Base-by-base conservation (phyloP, 92 coral and sea anemone species). In the Epizoanthus scotinus region DNA sequence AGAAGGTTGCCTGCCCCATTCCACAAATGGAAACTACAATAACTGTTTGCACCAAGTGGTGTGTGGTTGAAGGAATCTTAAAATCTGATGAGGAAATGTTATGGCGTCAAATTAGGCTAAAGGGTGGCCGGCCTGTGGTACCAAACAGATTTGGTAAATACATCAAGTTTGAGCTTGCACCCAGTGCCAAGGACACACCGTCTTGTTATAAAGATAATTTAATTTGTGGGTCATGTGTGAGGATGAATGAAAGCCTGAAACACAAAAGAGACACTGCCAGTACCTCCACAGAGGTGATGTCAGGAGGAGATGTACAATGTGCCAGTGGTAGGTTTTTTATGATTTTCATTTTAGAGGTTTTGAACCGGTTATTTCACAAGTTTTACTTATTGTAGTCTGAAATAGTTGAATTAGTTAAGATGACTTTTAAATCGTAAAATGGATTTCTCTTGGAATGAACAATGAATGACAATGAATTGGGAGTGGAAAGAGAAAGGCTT, bases 121-220 rank as follows among this genome's bases (percentile, higher is more conserved):
- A 84, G 56, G 97, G 98, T 29, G 98, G 98, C 12, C 81, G 90
- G 26, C 92, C 97, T 25, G 88, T 93, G 59, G 86, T 95, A 24
- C 89, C 94, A 24, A 94, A 95, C 85, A 85, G 93, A 40, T 93
- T 88, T 85, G 98, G 97, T 50, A 92, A 85, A 67, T 82, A 86
- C 42, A 86, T 92, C 26, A 78, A 75, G n/a, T 95, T 95, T 70
- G 84, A 88, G 0, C 82, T 95, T 77, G 82, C 80, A 22, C 97
- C 98, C 15, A 88, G 90, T 54, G 66, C 70, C 24, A 52, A 78
- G 34, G 78, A 82, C 34, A 84, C 91, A 6, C 98, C 97, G 26
- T 77, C 68, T 5, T 81, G 74, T 18, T 93, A 67, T 75, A 85
- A 88, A 52, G 98, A 95, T 78, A 95, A 95, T 62, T 95, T 67